A percentile compares a stretch with the other conserved stretches of the same genome.
phyloP scores from a whole-genome alignment of 2,113 vertebrate species.

The Himantopus leucocephalus region DNA sequence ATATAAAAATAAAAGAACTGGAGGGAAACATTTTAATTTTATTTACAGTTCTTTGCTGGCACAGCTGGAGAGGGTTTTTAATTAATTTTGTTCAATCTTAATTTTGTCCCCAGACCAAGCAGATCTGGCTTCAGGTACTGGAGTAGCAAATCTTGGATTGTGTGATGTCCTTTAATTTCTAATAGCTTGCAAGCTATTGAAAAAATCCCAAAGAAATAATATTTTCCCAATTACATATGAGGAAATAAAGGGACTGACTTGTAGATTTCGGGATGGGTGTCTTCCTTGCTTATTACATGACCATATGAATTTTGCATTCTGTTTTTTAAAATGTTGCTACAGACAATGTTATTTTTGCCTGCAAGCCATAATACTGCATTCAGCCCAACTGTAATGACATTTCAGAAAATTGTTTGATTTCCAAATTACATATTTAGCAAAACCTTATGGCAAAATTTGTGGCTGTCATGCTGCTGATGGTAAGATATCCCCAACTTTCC shows the following conservation, averaged over 20 bases:
- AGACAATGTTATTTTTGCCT: slow-evolving; percentile 54
- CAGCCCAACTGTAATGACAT: slow-evolving; percentile 55
- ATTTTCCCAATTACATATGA: neutral
- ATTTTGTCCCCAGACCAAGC: slow-evolving; percentile 10
- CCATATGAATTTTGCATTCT: slow-evolving; percentile 19
- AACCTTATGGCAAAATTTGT: slow-evolving; percentile 57
- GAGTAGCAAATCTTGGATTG: neutral
- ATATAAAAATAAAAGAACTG: neutral
- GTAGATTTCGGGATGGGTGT: neutral
- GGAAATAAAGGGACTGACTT: neutral
- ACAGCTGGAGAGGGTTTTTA: neutral
- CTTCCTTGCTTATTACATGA: neutral
- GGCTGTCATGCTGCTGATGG: slow-evolving; percentile 43
- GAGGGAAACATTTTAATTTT: slow-evolving; percentile 7
- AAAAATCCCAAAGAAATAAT: slow-evolving; percentile 14
- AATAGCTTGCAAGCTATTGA: slow-evolving; percentile 16
- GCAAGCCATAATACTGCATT: slow-evolving; percentile 38
- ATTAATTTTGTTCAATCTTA: neutral
- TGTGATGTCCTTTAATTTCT: neutral
- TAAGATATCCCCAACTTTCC: neutral
- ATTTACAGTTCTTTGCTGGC: slow-evolving; percentile 14
- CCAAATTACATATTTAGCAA: slow-evolving; percentile 60
- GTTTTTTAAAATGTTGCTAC: slow-evolving; percentile 11
- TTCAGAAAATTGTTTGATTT: slow-evolving; percentile 59
- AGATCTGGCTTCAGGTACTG: neutral